Evolutionary conservation across 2,797 vertebrate species (phyloP).

Genomic region (Nannoperca australis): DNA sequence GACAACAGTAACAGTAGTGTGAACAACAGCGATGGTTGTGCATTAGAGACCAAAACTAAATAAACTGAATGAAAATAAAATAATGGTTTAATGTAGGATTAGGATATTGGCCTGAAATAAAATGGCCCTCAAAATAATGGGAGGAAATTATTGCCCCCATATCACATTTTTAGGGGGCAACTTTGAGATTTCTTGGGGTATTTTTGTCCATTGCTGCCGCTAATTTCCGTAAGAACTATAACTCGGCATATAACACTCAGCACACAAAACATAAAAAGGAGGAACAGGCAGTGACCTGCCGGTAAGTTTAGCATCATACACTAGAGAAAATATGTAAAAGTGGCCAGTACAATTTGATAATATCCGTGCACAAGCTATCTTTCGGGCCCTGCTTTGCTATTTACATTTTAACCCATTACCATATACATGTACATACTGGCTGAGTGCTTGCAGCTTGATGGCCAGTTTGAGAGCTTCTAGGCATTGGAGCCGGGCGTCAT

Average conservation of each 20-base stretch:
- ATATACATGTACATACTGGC: slow-evolving; percentile 80
- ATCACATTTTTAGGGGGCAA: too few relatives aligned
- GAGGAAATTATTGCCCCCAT: too few relatives aligned
- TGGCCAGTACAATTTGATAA: not conserved
- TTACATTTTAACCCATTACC: not conserved
- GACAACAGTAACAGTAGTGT: too few relatives aligned
- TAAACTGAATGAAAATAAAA: too few relatives aligned
- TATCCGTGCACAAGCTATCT: not conserved
- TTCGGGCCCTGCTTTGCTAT: not conserved
- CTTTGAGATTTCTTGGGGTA: too few relatives aligned
- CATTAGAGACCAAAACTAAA: too few relatives aligned
- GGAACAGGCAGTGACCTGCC: not conserved
- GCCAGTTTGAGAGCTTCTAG: slow-evolving; percentile 92
- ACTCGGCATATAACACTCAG: not conserved
- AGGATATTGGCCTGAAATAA: too few relatives aligned
- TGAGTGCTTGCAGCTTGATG: slow-evolving; percentile 88
- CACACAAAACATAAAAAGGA: not conserved
- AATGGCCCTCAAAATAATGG: too few relatives aligned
- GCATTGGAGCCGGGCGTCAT: slow-evolving; percentile 92
- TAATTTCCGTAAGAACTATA: not conserved
- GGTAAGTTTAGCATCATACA: not conserved
- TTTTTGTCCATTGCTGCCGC: too few relatives aligned
- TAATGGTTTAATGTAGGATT: too few relatives aligned
- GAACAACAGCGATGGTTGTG: too few relatives aligned
- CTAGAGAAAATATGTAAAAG: not conserved